phyloP scores from a whole-genome alignment of 35 echinoderm and acorn worm species.

The Hemicentrotus pulcherrimus region DNA sequence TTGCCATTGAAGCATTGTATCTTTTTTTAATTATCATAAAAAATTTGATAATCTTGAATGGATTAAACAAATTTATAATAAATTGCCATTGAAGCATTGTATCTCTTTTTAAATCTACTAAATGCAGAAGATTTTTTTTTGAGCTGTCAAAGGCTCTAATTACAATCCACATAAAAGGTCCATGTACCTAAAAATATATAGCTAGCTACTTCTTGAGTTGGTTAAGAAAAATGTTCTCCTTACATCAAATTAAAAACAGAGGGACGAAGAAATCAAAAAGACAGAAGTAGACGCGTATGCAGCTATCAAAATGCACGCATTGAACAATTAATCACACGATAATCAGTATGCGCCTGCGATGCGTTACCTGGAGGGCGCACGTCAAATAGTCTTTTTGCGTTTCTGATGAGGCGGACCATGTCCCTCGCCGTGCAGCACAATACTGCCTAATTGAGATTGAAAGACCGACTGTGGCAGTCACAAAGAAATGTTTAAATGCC shows the following conservation, averaged over 20 bases:
- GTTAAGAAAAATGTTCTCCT: not conserved
- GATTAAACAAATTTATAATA: too few species aligned
- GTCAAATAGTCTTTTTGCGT: constrained; percentile 34
- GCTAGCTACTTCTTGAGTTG: too few species aligned
- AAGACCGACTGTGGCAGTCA: not conserved
- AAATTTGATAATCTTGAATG: too few species aligned
- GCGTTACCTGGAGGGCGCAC: constrained; percentile 40
- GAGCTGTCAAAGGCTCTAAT: too few species aligned
- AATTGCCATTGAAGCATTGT: too few species aligned
- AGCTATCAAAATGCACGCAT: constrained; percentile 35
- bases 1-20: too few species aligned
- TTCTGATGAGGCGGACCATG: not conserved
- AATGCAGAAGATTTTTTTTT: too few species aligned
- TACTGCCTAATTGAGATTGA: constrained; percentile 34
- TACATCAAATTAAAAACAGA: constrained; percentile 4
- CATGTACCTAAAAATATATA: too few species aligned
- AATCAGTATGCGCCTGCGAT: constrained; percentile 44
- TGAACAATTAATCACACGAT: constrained; percentile 43
- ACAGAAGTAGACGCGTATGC: not conserved
- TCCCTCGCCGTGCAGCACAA: not conserved
- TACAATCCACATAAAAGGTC: too few species aligned
- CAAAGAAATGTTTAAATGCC: constrained; percentile 23
- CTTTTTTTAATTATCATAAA: too few species aligned
- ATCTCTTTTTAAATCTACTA: too few species aligned
- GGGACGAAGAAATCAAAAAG: not conserved